Conservation (phyloP, 2,797 vertebrate genomes). For the Tokudaia muenninki region DNA sequence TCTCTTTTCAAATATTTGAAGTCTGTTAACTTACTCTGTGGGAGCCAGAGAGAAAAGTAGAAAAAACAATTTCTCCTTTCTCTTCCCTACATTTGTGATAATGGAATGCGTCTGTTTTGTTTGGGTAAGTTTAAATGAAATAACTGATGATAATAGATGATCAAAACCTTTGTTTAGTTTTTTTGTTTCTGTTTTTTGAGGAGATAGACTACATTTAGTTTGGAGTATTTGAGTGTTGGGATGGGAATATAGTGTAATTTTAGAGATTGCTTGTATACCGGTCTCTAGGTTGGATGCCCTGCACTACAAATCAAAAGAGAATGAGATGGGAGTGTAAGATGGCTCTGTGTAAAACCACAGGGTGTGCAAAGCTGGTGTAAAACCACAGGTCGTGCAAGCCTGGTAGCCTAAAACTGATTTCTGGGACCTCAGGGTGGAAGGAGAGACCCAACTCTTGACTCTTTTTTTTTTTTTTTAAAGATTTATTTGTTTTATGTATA, state of each 20-base stretch:
- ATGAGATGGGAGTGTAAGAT: neutral
- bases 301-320: neutral
- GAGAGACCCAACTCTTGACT: neutral
- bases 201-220: neutral
- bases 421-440: neutral
- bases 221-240: neutral
- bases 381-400: too few relatives aligned
- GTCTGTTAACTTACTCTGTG: slow-evolving; percentile 31
- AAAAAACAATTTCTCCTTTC: neutral
- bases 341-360: neutral
- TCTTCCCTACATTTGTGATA: neutral
- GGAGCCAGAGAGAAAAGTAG: neutral
- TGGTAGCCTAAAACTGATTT: neutral
- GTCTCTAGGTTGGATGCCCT: neutral
- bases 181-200: slow-evolving; percentile 28
- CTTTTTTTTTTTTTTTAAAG: too few relatives aligned
- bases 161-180: slow-evolving; percentile 34
- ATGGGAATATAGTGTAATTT: neutral
- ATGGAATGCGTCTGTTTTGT: slow-evolving; percentile 50
- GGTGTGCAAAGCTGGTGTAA: neutral
- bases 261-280: neutral
- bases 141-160: neutral
- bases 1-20: slow-evolving; percentile 60
- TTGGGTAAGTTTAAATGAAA: slow-evolving; percentile 2
- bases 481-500: too few relatives aligned